Evolutionary conservation across 2,888 invertebrate species (phyloP).

Genomic region (Unio pictorum): DNA sequence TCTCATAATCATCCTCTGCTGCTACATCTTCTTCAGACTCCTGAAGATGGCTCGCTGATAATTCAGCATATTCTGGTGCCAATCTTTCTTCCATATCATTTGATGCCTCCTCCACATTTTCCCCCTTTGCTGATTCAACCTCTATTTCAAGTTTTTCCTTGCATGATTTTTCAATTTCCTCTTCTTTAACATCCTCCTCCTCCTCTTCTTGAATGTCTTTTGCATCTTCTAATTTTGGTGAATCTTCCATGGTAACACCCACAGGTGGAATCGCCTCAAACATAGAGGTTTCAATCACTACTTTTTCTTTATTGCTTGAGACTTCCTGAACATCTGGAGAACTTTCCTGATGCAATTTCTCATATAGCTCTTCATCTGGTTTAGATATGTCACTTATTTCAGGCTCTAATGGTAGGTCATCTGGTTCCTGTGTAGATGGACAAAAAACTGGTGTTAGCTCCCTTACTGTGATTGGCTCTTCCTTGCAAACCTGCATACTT

Average conservation of each 20-base stretch:
- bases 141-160: no score
- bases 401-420: slow-evolving; percentile 26
- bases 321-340: no score
- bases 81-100: slow-evolving; percentile 26
- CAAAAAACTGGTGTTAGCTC: slow-evolving; percentile 12
- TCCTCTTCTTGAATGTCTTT: no score
- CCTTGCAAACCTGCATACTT: slow-evolving; percentile 16
- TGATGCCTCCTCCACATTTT: slow-evolving; percentile 8
- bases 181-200: no score
- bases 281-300: no score
- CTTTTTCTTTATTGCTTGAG: no score
- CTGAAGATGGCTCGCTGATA: slow-evolving; percentile 4
- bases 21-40: slow-evolving; percentile 17
- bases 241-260: no score
- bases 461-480: slow-evolving; percentile 14
- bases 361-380: slow-evolving; percentile 5
- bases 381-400: slow-evolving; percentile 15
- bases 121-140: no score
- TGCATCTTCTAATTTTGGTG: no score
- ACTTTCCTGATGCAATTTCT: no score
- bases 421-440: slow-evolving; percentile 19
- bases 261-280: no score
- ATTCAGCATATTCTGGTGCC: slow-evolving; percentile 24
- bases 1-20: slow-evolving; percentile 27
- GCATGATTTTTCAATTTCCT: no score